phyloP scores from a whole-genome alignment of 2,797 vertebrate genomes.

The Psittacula echo region DNA sequence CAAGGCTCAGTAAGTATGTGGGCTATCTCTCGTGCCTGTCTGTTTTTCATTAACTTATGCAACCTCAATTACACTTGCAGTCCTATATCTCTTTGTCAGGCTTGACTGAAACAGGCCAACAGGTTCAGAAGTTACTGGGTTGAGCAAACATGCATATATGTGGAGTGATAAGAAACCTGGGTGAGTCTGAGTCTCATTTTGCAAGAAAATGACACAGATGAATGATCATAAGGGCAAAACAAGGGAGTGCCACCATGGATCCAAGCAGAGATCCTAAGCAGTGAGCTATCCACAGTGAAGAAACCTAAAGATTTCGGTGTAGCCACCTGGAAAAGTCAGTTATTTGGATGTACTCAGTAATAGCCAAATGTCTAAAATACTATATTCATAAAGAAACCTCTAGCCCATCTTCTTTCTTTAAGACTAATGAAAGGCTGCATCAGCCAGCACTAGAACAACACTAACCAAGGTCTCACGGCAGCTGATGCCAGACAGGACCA shows the following conservation, averaged over 20 bases:
- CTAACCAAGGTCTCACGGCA: not conserved
- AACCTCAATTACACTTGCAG: not conserved
- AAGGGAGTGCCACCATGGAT: fast-evolving
- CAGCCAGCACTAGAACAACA: not conserved
- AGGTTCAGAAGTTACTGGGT: not conserved
- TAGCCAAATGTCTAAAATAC: not conserved
- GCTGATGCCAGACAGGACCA: not conserved
- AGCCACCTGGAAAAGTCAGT: not conserved
- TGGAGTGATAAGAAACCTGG: not conserved
- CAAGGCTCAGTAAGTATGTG: not conserved
- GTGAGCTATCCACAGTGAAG: not conserved
- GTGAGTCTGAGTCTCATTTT: not conserved
- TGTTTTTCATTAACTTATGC: conserved; percentile 8
- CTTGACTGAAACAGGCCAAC: not conserved
- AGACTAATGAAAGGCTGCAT: too few relatives aligned
- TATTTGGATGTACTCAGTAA: not conserved
- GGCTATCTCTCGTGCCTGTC: not conserved
- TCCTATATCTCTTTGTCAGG: not conserved
- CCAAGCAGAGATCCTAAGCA: not conserved
- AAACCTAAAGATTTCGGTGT: not conserved
- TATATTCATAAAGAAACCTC: not conserved
- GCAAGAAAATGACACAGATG: not conserved
- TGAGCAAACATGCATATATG: not conserved
- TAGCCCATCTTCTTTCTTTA: not conserved
- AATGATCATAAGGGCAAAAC: not conserved